Base-by-base conservation (phyloP, 2,888 invertebrate genomes). In the Psylliodes chrysocephalus region DNA sequence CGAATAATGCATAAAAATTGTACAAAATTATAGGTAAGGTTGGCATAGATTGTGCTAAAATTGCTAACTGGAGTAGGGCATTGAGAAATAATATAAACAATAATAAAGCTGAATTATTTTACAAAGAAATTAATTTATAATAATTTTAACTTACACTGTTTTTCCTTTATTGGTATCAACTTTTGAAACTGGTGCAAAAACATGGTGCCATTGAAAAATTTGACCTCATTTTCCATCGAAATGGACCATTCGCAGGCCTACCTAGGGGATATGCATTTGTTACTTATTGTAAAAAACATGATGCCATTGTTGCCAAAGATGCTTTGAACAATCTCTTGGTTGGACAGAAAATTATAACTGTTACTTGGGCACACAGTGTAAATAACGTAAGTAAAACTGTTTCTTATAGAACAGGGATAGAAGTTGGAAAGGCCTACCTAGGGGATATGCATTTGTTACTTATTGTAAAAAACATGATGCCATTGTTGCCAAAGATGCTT, bases 121-220 rank as follows among this genome's bases (percentile, higher is more conserved):
- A n/a, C n/a, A n/a, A n/a, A n/a, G n/a, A n/a, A n/a, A n/a, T n/a
- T n/a, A n/a, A 22, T 22, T 22, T 22, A 6, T 22, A 22, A 52
- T 28, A 63, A 67, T 56, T 63, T 71, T 66, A 69, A 73, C 71
- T 71, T 67, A 72, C 64, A 68, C 64, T 57, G 14, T 57, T 53
- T 63, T 72, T 73, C 67, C 46, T 85, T 88, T 90, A 93, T 90
- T 86, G 94, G 94, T 95, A 90, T 90, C 92, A 95, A 89, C 90
- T 97, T 87, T 87, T 97, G 85, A 96, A 96, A 93, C 89, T 96
- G 85, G 89, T 95, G 85, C 95, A 96, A 89, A 92, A 92, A 88
- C 92, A 93, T 88, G 96, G 96, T 82, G 86, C 88, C 80, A 92
- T 96, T 79, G 93, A 94, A 86, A 95, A 96, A 89, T 96, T 96